phyloP scores from a whole-genome alignment of 2,797 vertebrate species.

The Chrysolophus pictus region DNA sequence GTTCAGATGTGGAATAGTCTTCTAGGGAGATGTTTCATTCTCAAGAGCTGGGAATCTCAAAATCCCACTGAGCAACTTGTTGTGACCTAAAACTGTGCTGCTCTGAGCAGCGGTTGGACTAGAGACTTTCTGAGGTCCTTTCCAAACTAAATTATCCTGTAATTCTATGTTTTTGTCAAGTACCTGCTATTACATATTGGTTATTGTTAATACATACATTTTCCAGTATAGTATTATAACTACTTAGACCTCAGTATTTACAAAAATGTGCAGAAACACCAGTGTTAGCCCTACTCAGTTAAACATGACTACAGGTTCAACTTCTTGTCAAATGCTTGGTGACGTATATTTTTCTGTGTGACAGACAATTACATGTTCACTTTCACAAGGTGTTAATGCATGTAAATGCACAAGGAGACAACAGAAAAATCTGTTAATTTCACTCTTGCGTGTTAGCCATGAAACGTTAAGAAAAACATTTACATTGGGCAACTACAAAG shows the following conservation, averaged over 20 bases:
- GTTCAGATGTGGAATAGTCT: neutral
- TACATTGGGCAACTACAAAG: neutral
- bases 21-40: neutral
- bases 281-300: neutral
- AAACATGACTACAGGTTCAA: neutral
- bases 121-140: neutral
- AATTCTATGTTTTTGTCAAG: neutral
- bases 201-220: neutral
- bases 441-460: neutral
- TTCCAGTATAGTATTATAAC: neutral
- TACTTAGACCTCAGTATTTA: neutral
- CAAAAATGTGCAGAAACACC: neutral
- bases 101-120: neutral
- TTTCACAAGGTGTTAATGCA: neutral
- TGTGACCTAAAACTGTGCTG: neutral
- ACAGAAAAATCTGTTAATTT: neutral
- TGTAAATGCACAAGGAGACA: neutral
- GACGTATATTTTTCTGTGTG: neutral
- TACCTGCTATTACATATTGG: neutral
- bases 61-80: neutral
- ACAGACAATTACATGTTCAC: neutral
- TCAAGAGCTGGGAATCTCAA: neutral
- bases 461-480: neutral
- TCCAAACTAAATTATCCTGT: neutral
- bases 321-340: neutral